These are phyloP conservation scores for Nephrotoma guestfalica DNA, from an alignment of 2,888 invertebrate genomes.

Conservation along the genomic window DNA sequence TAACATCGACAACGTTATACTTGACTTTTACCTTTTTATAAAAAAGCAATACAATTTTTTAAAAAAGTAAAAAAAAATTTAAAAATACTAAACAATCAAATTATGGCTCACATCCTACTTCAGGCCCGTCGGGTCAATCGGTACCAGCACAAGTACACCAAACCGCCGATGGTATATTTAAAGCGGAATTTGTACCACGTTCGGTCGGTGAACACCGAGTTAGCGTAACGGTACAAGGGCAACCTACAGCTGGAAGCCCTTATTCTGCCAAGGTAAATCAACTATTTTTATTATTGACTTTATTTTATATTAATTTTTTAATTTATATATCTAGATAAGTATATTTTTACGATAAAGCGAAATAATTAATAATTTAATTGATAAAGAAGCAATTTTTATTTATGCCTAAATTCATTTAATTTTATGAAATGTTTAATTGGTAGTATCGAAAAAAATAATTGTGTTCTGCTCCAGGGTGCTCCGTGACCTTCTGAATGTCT, in stretches of 20 bases:
- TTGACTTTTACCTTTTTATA: not conserved
- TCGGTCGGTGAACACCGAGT: constrained; percentile 87
- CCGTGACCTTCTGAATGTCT: no score
- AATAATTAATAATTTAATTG: no score
- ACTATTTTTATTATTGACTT: not conserved
- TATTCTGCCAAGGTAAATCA: constrained; percentile 67
- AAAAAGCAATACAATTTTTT: not conserved
- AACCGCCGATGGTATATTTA: constrained; percentile 65
- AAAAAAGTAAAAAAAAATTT: not conserved
- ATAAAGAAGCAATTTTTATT: no score
- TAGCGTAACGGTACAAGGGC: constrained; percentile 67
- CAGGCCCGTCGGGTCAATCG: constrained; percentile 84
- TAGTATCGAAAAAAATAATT: no score
- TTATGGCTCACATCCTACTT: constrained; percentile 2
- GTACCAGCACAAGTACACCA: constrained; percentile 81
- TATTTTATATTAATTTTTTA: not conserved
- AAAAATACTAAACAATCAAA: not conserved
- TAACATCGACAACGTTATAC: not conserved
- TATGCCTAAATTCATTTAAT: no score
- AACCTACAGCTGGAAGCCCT: constrained; percentile 80
- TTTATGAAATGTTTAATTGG: no score
- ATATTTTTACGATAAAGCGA: no score
- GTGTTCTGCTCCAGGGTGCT: no score
- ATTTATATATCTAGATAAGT: no score
- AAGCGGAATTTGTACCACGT: constrained; percentile 82